Evolutionary conservation across 1,140 invertebrate species (phyloP).

Genomic region (Calephelis nemesis): DNA sequence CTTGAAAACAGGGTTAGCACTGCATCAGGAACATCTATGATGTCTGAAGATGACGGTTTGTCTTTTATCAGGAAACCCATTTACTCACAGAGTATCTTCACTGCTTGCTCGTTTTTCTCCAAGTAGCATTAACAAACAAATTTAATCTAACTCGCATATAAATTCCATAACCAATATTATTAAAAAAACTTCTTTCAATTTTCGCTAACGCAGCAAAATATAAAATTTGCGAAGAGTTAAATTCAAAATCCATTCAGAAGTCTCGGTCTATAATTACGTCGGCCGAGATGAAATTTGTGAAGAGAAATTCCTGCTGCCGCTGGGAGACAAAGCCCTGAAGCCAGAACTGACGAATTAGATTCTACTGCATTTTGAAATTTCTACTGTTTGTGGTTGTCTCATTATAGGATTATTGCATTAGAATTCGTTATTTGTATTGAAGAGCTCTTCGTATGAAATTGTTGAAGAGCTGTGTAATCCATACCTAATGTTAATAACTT

Average conservation of each 20-base stretch:
- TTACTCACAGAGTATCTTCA: no score
- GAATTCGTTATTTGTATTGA: neutral
- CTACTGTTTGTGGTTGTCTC: conserved; percentile 11
- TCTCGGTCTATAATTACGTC: conserved; percentile 26
- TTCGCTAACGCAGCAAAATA: conserved; percentile 19
- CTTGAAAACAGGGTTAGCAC: no score
- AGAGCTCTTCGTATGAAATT: neutral
- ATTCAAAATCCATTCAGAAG: conserved; percentile 28
- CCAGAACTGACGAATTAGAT: conserved; percentile 22
- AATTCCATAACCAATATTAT: neutral
- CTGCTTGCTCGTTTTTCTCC: no score
- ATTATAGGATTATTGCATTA: conserved; percentile 5
- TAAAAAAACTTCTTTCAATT: neutral
- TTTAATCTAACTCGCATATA: neutral
- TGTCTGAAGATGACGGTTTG: no score
- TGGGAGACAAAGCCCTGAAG: conserved; percentile 24
- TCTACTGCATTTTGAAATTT: conserved; percentile 9
- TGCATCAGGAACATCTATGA: no score
- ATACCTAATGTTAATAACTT: no score
- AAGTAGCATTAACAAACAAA: no score
- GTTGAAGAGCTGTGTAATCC: no score
- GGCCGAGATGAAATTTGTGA: conserved; percentile 26
- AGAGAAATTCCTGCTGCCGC: conserved; percentile 31
- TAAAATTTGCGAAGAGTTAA: conserved; percentile 25
- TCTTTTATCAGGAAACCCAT: no score